A percentile compares a stretch with the other conserved stretches of the same genome.
Evolutionary conservation across 2,113 vertebrate species (phyloP).

Genomic region (Nesogale talazaci): DNA sequence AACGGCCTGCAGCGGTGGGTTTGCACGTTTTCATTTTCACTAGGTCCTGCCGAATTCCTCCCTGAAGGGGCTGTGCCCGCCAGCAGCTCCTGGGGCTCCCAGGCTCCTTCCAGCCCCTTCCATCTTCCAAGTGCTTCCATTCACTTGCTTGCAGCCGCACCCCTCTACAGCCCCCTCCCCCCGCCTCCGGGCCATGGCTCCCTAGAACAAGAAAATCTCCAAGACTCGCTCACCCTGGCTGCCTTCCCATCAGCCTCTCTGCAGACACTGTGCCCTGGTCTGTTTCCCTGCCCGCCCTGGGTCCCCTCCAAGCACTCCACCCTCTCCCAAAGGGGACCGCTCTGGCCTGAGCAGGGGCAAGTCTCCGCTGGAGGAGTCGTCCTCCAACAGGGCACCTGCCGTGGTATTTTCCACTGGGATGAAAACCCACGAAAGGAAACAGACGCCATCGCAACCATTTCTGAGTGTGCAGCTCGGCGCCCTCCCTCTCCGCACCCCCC

Average conservation of each 20-base stretch:
- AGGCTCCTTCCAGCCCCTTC: neutral
- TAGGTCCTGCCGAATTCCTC: constrained; percentile 41
- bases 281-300: neutral
- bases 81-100: neutral
- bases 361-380: neutral
- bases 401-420: neutral
- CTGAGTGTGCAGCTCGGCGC: neutral
- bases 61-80: neutral
- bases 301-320: neutral
- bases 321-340: neutral
- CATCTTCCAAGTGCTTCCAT: constrained; percentile 37
- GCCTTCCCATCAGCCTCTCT: neutral
- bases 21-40: constrained; percentile 54
- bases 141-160: too few relatives aligned
- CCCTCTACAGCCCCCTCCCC: too few relatives aligned
- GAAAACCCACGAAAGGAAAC: neutral
- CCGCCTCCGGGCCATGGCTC: neutral
- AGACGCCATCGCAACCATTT: neutral
- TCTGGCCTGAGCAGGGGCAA: neutral
- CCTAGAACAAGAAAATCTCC: neutral
- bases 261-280: neutral
- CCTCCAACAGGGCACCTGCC: too few relatives aligned
- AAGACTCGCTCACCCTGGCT: neutral
- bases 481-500: too few relatives aligned
- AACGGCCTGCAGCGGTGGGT: neutral